Evolutionary conservation across 2,113 vertebrate genomes (phyloP), one percentile per base, ranked within the genome.

Genomic region (Aegithalos caudatus): DNA sequence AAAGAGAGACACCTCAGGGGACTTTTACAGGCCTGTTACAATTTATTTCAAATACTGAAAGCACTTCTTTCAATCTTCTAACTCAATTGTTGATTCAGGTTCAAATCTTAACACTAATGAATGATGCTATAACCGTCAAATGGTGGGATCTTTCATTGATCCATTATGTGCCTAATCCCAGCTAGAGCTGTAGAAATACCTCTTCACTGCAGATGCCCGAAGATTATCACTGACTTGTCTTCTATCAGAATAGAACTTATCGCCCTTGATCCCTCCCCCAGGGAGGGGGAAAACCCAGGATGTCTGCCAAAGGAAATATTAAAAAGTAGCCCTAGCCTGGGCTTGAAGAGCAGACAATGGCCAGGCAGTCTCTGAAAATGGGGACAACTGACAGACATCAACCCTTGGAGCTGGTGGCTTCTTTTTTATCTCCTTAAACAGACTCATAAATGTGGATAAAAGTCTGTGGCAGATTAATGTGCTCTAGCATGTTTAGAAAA

Each of bases 31-130:
- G 44, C 53, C 90, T 18, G 13, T 86, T 86, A 88, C 70, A 82
- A 73, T 93, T 93, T 71, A 4, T 93, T 95, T 91, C 81, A 81
- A 54, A 86, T 58, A 81, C 29, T 58, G 57, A 87, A 81, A 79
- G 81, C 9, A 7, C 17, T 77, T 88, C 79, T 94, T 96, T 89
- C 87, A 58, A 11, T 95, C 81, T 79, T 67, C 76, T 80, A 78
- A 74, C 80, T 96, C 86, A 88, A 67, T 93, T 84, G 95, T 93
- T 94, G 94, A 86, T 94, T 79, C 77, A 51, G 40, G 80, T 89
- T 95, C 80, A 94, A 92, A 94, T 86, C 92, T 93, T 92, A 84
- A 70, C n/a, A 0, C 76, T 96, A 94, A 96, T 71, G 90, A 95
- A 94, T 84, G 86, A 78, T 9, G 10, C 88, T 90, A 24, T 84